These are phyloP conservation scores for Falcunculus frontatus DNA, from an alignment of 2,113 vertebrate species.

Conservation along the genomic window DNA sequence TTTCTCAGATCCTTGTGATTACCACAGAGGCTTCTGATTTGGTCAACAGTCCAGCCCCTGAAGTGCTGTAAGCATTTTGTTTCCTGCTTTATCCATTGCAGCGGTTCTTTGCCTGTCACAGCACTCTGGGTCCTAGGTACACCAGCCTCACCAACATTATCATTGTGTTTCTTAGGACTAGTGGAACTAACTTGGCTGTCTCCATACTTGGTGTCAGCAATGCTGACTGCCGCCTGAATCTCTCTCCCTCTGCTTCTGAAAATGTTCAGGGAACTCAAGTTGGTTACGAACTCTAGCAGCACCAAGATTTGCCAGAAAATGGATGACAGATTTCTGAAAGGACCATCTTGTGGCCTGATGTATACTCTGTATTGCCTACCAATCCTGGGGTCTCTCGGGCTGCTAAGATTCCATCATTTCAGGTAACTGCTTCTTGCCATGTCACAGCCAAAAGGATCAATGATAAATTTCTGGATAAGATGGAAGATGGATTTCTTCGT, in stretches of 20 bases:
- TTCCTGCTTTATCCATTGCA: background rate
- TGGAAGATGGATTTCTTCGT: background rate
- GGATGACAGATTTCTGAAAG: background rate
- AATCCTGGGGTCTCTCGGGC: fast-evolving
- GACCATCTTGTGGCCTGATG: background rate
- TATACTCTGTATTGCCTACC: background rate
- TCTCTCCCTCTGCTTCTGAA: background rate
- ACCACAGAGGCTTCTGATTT: conserved; percentile 4
- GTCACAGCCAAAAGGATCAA: background rate
- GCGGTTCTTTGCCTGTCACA: background rate
- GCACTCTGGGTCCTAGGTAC: background rate
- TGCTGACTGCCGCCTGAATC: background rate
- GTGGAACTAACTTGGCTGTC: background rate
- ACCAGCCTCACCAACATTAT: background rate
- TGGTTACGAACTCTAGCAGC: background rate
- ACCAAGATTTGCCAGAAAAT: background rate
- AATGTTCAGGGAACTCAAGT: background rate
- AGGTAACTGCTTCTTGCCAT: background rate
- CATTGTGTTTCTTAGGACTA: background rate
- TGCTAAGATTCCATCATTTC: background rate
- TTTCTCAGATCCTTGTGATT: background rate
- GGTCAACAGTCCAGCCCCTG: background rate
- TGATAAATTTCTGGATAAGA: background rate
- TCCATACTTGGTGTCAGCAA: background rate
- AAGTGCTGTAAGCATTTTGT: background rate